A percentile compares a stretch with the other conserved stretches of the same genome.
phyloP scores from a whole-genome alignment of 2,797 vertebrate species.

The Petrocephalus sullivani region DNA sequence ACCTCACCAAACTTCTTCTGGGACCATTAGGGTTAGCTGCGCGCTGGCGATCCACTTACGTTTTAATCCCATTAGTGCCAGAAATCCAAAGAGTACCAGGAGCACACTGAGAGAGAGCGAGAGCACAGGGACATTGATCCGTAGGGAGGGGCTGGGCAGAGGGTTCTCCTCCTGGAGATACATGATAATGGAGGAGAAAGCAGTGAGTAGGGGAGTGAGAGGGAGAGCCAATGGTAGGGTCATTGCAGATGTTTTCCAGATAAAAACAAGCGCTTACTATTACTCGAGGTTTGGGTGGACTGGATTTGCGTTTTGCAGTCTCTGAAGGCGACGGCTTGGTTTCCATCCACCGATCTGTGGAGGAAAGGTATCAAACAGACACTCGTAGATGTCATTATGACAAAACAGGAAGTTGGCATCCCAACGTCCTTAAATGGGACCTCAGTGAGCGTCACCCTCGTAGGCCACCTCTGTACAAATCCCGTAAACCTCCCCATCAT shows the following conservation, averaged over 20 bases:
- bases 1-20: neutral
- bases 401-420: neutral
- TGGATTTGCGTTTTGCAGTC: constrained; percentile 52
- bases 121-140: constrained; percentile 60
- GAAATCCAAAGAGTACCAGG: constrained; percentile 41
- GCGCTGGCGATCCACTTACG: constrained; percentile 42
- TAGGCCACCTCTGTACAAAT: neutral
- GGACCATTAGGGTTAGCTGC: too few species aligned
- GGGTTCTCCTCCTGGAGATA: constrained; percentile 53
- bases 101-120: constrained; percentile 56
- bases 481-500: neutral
- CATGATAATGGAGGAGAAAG: neutral
- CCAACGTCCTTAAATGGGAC: neutral
- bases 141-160: constrained; percentile 51
- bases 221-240: neutral
- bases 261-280: constrained; percentile 42
- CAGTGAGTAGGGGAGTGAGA: neutral
- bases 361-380: neutral
- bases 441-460: neutral
- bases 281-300: constrained; percentile 39
- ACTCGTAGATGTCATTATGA: neutral
- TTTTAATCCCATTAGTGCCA: constrained; percentile 55
- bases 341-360: constrained; percentile 44
- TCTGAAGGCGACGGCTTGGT: constrained; percentile 51
- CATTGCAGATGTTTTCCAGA: neutral